phyloP scores from a whole-genome alignment of 2,797 vertebrate genomes.

The Masticophis lateralis region DNA sequence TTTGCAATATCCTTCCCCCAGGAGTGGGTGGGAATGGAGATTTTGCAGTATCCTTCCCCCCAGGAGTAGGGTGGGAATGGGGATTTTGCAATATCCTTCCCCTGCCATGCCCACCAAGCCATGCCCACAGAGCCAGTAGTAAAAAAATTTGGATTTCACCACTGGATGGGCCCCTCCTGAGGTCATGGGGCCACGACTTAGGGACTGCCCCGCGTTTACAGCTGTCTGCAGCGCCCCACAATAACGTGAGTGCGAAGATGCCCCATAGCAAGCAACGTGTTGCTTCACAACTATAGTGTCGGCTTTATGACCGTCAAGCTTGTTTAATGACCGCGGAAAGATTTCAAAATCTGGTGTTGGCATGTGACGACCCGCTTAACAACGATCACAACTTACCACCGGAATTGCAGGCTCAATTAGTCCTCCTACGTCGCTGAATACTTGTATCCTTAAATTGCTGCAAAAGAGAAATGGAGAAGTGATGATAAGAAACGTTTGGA shows the following conservation, averaged over 20 bases:
- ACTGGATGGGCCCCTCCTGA: too few relatives aligned
- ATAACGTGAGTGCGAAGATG: background rate
- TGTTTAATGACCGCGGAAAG: background rate
- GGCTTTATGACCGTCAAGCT: background rate
- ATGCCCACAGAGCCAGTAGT: too few relatives aligned
- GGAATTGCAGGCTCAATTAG: background rate
- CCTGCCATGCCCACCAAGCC: too few relatives aligned
- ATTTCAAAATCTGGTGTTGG: background rate
- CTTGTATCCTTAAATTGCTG: background rate
- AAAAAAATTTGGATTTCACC: too few relatives aligned
- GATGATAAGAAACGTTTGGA: background rate
- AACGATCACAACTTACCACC: background rate
- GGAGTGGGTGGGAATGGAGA: too few relatives aligned
- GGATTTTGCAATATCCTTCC: too few relatives aligned
- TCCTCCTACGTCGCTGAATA: accelerated
- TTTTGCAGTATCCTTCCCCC: too few relatives aligned
- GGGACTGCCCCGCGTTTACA: background rate
- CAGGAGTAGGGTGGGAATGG: too few relatives aligned
- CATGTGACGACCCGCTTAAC: background rate
- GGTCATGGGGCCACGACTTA: too few relatives aligned
- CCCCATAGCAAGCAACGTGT: background rate
- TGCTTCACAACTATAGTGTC: background rate
- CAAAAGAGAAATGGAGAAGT: background rate
- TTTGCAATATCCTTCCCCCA: too few relatives aligned
- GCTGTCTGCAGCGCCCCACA: background rate